A percentile compares a stretch with the other conserved stretches of the same genome.
Evolutionary conservation across 2,888 invertebrate genomes (phyloP).

Genomic region (Drosophila leonis): DNA sequence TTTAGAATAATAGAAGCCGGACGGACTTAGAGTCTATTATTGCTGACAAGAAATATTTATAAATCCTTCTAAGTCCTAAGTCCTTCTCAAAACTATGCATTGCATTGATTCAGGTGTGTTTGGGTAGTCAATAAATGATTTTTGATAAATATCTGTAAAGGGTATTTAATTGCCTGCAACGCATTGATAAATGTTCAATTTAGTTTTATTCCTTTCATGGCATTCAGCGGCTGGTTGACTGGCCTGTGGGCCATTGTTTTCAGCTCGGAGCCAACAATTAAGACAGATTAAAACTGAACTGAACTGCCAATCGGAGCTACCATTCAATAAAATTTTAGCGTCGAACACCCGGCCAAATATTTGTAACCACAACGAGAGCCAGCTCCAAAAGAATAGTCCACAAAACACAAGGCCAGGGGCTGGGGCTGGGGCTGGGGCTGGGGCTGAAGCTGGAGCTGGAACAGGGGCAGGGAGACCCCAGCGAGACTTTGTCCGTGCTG

Average conservation of each 20-base stretch:
- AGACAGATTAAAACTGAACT: conserved; percentile 55
- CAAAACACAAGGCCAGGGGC: conserved; percentile 10
- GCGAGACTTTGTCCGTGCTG: conserved; percentile 47
- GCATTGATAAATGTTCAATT: neutral
- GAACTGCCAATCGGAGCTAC: conserved; percentile 72
- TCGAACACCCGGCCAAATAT: conserved; percentile 73
- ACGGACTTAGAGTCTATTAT: neutral
- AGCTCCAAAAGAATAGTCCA: conserved; percentile 32
- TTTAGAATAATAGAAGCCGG: too few species aligned
- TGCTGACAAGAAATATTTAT: neutral
- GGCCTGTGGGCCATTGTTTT: conserved; percentile 52
- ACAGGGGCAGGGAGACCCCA: neutral
- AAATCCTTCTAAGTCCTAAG: too few species aligned
- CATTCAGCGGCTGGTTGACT: conserved; percentile 13
- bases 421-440: neutral
- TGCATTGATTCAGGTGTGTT: neutral
- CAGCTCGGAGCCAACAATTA: conserved; percentile 64
- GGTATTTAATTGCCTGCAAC: neutral
- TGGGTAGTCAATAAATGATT: neutral
- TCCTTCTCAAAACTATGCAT: too few species aligned
- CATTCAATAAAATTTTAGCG: conserved; percentile 75
- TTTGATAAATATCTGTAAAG: neutral
- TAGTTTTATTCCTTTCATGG: too few species aligned
- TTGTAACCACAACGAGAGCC: conserved; percentile 66
- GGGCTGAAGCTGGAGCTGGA: neutral